Percentiles rank a stretch among this genome's conserved stretches.
Conservation (phyloP, 2,888 invertebrate genomes). For the Eupithecia dodoneata region DNA sequence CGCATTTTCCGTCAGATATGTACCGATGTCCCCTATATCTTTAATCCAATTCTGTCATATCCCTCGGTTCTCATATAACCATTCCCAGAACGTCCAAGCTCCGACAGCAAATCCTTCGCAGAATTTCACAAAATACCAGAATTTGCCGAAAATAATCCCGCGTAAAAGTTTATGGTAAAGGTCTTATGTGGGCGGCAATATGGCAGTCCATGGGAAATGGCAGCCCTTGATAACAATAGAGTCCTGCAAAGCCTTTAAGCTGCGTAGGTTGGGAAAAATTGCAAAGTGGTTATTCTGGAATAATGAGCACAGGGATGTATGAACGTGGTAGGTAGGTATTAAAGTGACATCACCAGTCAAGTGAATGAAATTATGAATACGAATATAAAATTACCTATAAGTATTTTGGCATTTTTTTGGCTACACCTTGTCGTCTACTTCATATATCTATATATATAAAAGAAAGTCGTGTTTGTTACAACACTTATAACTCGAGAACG, state of each 20-base stretch:
- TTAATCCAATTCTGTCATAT: neutral
- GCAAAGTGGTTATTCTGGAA: neutral
- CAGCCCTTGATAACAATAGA: neutral
- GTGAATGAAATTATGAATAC: too few relatives aligned
- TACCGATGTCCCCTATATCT: neutral
- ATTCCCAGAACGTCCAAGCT: neutral
- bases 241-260: neutral
- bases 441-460: too few relatives aligned
- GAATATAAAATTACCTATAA: too few relatives aligned
- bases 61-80: neutral
- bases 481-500: too few relatives aligned
- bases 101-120: neutral
- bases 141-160: conserved; percentile 17
- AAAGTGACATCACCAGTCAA: too few relatives aligned
- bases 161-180: conserved; percentile 27
- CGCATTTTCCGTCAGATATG: too few relatives aligned
- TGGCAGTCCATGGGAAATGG: conserved; percentile 5
- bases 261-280: neutral
- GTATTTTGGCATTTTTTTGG: too few relatives aligned
- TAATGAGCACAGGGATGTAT: neutral
- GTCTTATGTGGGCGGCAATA: conserved; percentile 20
- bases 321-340: too few relatives aligned
- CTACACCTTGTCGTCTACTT: too few relatives aligned
- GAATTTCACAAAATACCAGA: conserved; percentile 2
- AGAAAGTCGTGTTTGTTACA: too few relatives aligned